A percentile compares a stretch with the other conserved stretches of the same genome.
phyloP scores from a whole-genome alignment of 1,140 invertebrate species.

The Drosophila lacteicornis region DNA sequence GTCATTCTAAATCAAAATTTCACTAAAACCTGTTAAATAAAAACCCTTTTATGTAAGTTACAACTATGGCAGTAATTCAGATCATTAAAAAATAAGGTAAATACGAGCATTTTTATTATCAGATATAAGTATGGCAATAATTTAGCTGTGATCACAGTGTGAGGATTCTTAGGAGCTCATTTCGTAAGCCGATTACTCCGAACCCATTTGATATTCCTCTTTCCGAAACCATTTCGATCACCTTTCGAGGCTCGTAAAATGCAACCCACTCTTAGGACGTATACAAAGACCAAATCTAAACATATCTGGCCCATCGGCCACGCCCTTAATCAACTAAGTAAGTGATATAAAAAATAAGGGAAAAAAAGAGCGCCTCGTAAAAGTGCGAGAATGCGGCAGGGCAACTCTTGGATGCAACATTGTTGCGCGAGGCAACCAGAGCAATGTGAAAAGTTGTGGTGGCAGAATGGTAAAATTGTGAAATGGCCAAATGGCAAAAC shows the following conservation, averaged over 20 bases:
- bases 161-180: background rate
- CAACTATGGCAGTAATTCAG: background rate
- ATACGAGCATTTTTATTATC: background rate
- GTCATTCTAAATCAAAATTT: no score
- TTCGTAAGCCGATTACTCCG: constrained; percentile 29
- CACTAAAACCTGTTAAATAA: background rate
- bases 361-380: constrained; percentile 59
- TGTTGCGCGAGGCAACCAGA: constrained; percentile 46
- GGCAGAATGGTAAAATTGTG: constrained; percentile 57
- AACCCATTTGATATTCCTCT: constrained; percentile 21
- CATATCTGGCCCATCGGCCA: constrained; percentile 60
- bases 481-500: constrained; percentile 62
- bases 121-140: background rate
- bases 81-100: background rate
- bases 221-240: constrained; percentile 18
- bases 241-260: constrained; percentile 21
- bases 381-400: constrained; percentile 58
- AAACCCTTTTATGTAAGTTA: background rate
- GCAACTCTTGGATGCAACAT: constrained; percentile 62
- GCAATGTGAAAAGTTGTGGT: constrained; percentile 46
- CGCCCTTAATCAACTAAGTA: constrained; percentile 82
- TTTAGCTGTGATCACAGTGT: constrained; percentile 3
- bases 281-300: constrained; percentile 60
- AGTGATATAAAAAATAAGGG: constrained; percentile 53
- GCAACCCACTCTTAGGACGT: constrained; percentile 12